Conservation (phyloP, 2,888 invertebrate species). For the Thera britannica region DNA sequence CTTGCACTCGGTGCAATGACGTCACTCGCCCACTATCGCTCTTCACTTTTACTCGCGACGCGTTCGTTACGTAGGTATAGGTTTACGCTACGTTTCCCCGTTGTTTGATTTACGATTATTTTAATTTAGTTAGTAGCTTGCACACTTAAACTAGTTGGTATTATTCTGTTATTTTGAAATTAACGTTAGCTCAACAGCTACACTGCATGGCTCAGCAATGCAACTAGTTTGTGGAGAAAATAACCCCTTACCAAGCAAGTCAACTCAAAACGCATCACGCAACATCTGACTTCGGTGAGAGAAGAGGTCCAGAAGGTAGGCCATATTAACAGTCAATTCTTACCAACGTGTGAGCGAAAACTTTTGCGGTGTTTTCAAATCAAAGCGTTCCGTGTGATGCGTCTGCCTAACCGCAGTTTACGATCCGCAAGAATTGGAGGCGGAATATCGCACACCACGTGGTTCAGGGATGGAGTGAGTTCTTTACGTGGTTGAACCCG, state of each 20-base stretch:
- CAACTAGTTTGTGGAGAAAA: too few species aligned
- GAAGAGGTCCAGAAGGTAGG: not conserved
- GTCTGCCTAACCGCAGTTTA: slow-evolving; percentile 69
- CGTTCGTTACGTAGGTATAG: not conserved
- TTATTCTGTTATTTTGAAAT: too few species aligned
- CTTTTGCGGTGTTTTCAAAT: slow-evolving; percentile 76
- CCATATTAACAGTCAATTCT: not conserved
- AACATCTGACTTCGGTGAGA: too few species aligned
- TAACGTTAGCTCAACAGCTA: too few species aligned
- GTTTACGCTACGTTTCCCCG: not conserved
- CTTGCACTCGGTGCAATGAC: slow-evolving; percentile 35
- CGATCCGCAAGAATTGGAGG: slow-evolving; percentile 67
- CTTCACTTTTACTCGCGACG: slow-evolving; percentile 14
- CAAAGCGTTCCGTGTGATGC: slow-evolving; percentile 60
- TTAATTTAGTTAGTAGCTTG: not conserved
- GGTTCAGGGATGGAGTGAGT: slow-evolving; percentile 45
- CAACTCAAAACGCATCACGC: too few species aligned
- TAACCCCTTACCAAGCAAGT: too few species aligned
- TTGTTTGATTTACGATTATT: not conserved
- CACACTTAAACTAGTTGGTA: too few species aligned
- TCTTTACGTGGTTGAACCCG: too few species aligned
- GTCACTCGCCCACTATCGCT: slow-evolving; percentile 28
- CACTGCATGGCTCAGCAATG: too few species aligned
- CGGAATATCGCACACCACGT: slow-evolving; percentile 64
- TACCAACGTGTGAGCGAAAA: slow-evolving; percentile 19